A percentile compares a stretch with the other conserved stretches of the same genome.
These are phyloP conservation scores for Semnornis frantzii DNA, from an alignment of 2,113 vertebrate genomes.

Conservation along the genomic window DNA sequence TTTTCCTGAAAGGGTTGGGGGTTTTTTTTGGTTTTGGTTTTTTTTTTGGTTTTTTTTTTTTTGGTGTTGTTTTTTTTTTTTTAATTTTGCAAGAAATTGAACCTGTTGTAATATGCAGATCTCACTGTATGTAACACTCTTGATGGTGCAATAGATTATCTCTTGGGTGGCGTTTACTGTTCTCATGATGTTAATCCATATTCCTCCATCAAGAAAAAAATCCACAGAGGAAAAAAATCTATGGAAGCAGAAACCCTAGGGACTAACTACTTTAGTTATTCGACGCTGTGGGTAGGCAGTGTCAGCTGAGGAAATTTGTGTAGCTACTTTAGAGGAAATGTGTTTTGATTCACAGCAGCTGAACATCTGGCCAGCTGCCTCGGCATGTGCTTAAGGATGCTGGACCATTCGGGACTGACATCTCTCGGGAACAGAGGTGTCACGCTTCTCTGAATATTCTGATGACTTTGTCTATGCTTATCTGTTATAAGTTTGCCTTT, in stretches of 20 bases:
- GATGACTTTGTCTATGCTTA: background rate
- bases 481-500: background rate
- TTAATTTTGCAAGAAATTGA: background rate
- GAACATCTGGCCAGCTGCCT: background rate
- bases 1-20: no score
- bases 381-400: background rate
- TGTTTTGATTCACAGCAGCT: background rate
- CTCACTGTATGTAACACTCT: background rate
- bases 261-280: background rate
- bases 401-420: background rate
- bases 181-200: background rate
- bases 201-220: background rate
- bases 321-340: background rate
- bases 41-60: no score
- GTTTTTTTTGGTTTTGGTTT: no score
- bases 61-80: background rate
- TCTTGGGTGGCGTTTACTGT: background rate
- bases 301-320: background rate
- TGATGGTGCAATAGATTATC: background rate
- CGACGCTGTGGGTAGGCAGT: background rate
- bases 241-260: accelerated
- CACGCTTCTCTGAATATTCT: background rate
- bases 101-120: background rate
- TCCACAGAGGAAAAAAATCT: no score
- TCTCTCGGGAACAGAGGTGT: background rate